Evolutionary conservation across 1,140 invertebrate species (phyloP), one percentile per base, ranked within the genome.

Genomic region (Kradibia gibbosae): DNA sequence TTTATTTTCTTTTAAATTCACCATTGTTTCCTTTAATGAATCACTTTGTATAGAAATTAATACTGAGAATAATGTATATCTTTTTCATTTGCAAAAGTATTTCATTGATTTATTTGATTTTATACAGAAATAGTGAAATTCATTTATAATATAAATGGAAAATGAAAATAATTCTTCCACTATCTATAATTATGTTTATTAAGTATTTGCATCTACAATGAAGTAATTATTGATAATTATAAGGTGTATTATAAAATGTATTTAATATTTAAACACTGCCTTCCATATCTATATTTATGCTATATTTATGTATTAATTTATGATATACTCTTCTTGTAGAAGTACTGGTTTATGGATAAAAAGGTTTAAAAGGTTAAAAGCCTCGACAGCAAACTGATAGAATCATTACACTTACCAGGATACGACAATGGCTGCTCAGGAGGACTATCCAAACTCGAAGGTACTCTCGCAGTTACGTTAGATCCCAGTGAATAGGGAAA

Each of bases 371-470:
- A n/a, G n/a, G 67, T 45, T 70, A 45, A 42, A 70, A 45, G 67
- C 60, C 31, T 4, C 60, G 17, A 65, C 39, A 70, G 48, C 36
- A 45, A 70, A 70, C 25, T 70, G 22, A 42, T 42, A 45, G 67
- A 25, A 36, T 45, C 31, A 55, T 55, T 57, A 45, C 25, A 84
- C 88, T 88, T 82, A 88, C 88, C 85, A 75, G 70, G 84, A 84
- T 82, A 87, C 80, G 84, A 86, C 71, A 86, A 60, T 31, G 85
- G 82, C 73, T 84, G 71, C 53, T 87, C 86, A 7, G 86, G 85
- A 82, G 85, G 83, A 67, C 83, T 87, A 50, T 87, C 85, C 36
- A 84, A 77, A 71, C 82, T 86, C 65, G 86, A 82, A 3, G 85
- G 83, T 77, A 86, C 62, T 76, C 84, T 86, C 42, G 36, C 39